phyloP scores from a whole-genome alignment of 2,888 invertebrate genomes.

The Tetramorium bicarinatum region DNA sequence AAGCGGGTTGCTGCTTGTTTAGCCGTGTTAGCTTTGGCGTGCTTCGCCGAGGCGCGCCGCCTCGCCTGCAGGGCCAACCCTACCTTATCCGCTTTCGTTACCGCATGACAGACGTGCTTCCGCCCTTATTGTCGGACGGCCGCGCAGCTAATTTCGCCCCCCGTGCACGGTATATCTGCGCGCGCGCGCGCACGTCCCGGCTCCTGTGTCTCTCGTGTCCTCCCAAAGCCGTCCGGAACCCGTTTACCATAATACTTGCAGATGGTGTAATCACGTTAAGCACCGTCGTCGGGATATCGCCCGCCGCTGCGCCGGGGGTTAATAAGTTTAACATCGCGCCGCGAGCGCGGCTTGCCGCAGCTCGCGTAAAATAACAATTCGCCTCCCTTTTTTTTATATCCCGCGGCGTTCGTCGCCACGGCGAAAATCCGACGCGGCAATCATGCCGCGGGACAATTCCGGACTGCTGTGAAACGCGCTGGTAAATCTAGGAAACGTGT shows the following conservation, averaged over 20 bases:
- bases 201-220: neutral
- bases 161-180: constrained; percentile 21
- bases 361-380: constrained; percentile 13
- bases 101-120: constrained; percentile 50
- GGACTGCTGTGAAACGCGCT: neutral
- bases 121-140: constrained; percentile 59
- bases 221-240: neutral
- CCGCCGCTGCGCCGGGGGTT: neutral
- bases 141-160: constrained; percentile 54
- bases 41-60: constrained; percentile 57
- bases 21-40: constrained; percentile 72
- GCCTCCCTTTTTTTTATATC: neutral
- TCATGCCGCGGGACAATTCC: neutral
- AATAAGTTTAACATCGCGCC: constrained; percentile 40
- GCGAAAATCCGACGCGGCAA: neutral
- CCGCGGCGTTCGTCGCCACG: neutral
- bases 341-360: neutral
- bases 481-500: neutral
- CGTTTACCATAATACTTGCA: constrained; percentile 54
- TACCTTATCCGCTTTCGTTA: constrained; percentile 65
- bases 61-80: constrained; percentile 60
- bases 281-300: constrained; percentile 20
- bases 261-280: constrained; percentile 53
- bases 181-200: neutral
- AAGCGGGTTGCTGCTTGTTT: constrained; percentile 71